Evolutionary conservation across 2,888 invertebrate genomes (phyloP).

Genomic region (Harpalus rubripes): DNA sequence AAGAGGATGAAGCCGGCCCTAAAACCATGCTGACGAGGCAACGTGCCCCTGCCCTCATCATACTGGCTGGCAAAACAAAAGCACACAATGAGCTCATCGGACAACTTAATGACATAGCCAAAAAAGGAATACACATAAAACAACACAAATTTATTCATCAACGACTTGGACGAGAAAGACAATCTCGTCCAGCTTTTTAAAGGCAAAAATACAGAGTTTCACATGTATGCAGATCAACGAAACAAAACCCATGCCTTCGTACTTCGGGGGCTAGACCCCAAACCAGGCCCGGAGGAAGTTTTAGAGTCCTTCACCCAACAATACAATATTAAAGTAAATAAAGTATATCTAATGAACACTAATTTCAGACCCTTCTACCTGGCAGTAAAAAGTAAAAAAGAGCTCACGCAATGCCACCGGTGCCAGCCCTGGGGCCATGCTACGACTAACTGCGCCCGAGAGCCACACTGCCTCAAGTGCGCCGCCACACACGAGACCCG

Average conservation of each 20-base stretch:
- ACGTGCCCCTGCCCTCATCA: no score
- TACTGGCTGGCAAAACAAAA: no score
- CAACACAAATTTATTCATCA: not conserved
- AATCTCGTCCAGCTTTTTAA: not conserved
- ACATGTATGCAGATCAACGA: not conserved
- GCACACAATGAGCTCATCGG: no score
- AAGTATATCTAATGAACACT: not conserved
- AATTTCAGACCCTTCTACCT: not conserved
- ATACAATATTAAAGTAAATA: not conserved
- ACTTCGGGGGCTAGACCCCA: not conserved
- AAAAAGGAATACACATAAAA: slow-evolving; percentile 9
- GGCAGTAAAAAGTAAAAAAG: slow-evolving; percentile 10
- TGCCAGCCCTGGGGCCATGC: slow-evolving; percentile 15
- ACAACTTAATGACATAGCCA: no score
- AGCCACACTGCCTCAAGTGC: not conserved
- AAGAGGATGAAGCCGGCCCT: no score
- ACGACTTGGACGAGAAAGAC: not conserved
- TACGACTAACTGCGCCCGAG: not conserved
- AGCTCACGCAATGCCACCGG: slow-evolving; percentile 2
- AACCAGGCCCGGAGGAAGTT: not conserved
- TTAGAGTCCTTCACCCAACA: not conserved
- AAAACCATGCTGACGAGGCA: no score
- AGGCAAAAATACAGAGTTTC: not conserved
- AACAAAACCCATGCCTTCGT: slow-evolving; percentile 11
- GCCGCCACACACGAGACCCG: not conserved